These are phyloP conservation scores for Furcula furcula DNA, from an alignment of 2,888 invertebrate genomes.

Conservation along the genomic window DNA sequence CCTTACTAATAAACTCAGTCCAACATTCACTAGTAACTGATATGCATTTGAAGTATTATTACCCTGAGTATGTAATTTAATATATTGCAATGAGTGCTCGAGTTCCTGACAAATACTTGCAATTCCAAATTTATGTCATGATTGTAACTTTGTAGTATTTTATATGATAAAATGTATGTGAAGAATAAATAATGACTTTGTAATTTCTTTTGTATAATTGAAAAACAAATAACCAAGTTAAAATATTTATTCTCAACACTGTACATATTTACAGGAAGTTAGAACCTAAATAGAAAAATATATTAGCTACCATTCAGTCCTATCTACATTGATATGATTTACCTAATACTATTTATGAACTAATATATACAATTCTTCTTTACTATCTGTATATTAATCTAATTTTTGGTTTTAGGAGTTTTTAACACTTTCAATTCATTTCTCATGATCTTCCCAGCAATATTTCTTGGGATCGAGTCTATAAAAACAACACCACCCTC, in stretches of 20 bases:
- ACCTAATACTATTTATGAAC: conserved; percentile 22
- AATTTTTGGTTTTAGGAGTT: not conserved
- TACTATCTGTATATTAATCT: not conserved
- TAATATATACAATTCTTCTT: conserved; percentile 29
- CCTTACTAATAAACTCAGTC: too few relatives aligned
- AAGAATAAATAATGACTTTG: conserved; percentile 31
- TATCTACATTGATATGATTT: conserved; percentile 9
- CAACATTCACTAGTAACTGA: too few relatives aligned
- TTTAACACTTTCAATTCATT: conserved; percentile 82
- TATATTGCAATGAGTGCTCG: too few relatives aligned
- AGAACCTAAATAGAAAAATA: not conserved
- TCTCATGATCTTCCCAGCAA: conserved; percentile 89
- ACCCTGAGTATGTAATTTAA: too few relatives aligned
- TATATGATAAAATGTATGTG: conserved; percentile 24
- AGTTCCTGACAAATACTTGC: too few relatives aligned
- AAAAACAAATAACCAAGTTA: not conserved
- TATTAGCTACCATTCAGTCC: not conserved
- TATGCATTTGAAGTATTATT: too few relatives aligned
- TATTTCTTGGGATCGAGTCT: conserved; percentile 87
- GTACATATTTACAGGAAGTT: not conserved
- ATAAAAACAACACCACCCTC: conserved; percentile 87
- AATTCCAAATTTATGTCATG: conserved; percentile 8
- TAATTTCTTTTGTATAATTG: not conserved
- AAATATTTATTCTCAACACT: conserved; percentile 1
- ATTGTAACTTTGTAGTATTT: conserved; percentile 33